These are phyloP conservation scores for Heliconius ismenius DNA, from an alignment of 2,888 invertebrate species.

Conservation along the genomic window DNA sequence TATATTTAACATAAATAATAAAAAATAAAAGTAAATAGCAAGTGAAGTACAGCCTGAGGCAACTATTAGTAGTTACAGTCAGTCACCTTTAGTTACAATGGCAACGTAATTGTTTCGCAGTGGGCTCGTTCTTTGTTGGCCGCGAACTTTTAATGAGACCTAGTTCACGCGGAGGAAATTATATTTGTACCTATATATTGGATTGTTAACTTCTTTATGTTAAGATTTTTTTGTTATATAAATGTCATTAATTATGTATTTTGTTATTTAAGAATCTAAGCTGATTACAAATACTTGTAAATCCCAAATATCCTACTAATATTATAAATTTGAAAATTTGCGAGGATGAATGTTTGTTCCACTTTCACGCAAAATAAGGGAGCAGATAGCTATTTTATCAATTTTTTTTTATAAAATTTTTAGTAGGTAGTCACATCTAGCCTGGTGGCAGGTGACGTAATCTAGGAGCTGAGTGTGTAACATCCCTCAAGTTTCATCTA, in stretches of 20 bases:
- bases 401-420: too few species aligned
- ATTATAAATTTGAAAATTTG: too few species aligned
- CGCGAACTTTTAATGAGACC: slow-evolving; percentile 35
- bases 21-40: slow-evolving; percentile 3
- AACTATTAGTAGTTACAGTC: slow-evolving; percentile 18
- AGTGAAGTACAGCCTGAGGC: slow-evolving; percentile 4
- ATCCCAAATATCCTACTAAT: too few species aligned
- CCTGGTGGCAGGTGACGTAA: slow-evolving; percentile 30
- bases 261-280: too few species aligned
- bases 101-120: slow-evolving; percentile 35
- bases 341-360: too few species aligned
- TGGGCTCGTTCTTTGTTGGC: slow-evolving; percentile 33
- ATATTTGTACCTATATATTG: slow-evolving; percentile 7
- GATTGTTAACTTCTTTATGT: background rate
- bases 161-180: slow-evolving; percentile 16
- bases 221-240: background rate
- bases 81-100: slow-evolving; percentile 20
- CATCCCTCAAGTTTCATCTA: slow-evolving; percentile 37
- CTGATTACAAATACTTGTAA: too few species aligned
- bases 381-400: too few species aligned
- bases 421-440: background rate
- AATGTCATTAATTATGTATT: background rate
- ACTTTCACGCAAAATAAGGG: too few species aligned
- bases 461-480: slow-evolving; percentile 20
- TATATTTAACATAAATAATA: background rate